Evolutionary conservation across 2,113 vertebrate genomes (phyloP).

Genomic region (Morone saxatilis): DNA sequence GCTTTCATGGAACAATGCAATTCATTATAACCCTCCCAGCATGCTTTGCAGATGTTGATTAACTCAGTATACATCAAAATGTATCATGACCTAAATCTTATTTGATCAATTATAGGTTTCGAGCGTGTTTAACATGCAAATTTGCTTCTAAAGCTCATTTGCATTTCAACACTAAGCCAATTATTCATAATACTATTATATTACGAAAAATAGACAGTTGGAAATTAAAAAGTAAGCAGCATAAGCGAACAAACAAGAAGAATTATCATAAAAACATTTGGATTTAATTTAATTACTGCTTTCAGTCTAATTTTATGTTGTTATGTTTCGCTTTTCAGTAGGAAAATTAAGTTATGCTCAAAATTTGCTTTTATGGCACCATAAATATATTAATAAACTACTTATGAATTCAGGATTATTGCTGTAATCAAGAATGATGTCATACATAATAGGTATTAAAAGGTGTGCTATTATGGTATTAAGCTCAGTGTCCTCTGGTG

Average conservation of each 20-base stretch:
- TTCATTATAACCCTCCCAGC: constrained; percentile 51
- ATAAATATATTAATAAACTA: neutral
- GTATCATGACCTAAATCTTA: constrained; percentile 39
- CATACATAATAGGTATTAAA: neutral
- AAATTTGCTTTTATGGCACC: neutral
- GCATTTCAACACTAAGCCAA: constrained; percentile 22
- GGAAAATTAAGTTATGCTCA: neutral
- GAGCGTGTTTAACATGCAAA: neutral
- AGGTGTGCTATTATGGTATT: neutral
- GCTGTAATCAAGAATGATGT: neutral
- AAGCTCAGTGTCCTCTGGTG: neutral
- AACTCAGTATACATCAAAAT: constrained; percentile 39
- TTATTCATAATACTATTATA: neutral
- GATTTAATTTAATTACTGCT: constrained; percentile 11
- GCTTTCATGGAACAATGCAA: constrained; percentile 39
- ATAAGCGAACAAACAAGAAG: neutral
- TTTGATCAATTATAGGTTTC: constrained; percentile 36
- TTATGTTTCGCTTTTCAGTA: neutral
- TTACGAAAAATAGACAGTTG: neutral
- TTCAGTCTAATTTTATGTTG: constrained; percentile 13
- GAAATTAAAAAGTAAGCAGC: constrained; percentile 5
- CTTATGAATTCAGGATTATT: constrained; percentile 1
- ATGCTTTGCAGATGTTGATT: constrained; percentile 54
- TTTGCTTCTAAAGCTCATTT: neutral
- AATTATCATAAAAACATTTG: neutral